phyloP scores from a whole-genome alignment of 2,113 vertebrate species.

The Pelusios castaneus region DNA sequence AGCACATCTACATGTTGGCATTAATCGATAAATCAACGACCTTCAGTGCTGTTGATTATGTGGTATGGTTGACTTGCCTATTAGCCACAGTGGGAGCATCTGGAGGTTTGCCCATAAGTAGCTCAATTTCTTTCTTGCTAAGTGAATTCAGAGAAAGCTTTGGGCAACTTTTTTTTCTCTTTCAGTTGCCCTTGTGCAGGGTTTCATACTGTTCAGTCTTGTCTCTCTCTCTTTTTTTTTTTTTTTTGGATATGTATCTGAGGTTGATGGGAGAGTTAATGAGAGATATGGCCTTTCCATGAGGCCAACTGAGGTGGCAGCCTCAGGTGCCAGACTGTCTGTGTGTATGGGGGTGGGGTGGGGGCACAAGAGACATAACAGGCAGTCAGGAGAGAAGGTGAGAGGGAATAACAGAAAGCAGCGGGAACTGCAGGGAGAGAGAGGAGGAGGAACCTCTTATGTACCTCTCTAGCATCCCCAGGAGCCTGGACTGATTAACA shows the following conservation, averaged over 20 bases:
- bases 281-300: too few relatives aligned
- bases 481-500: too few relatives aligned
- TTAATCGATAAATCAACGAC: neutral
- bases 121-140: neutral
- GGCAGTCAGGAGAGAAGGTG: too few relatives aligned
- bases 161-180: neutral
- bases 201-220: neutral
- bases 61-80: neutral
- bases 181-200: too few relatives aligned
- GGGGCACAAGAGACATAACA: too few relatives aligned
- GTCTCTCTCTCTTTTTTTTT: neutral
- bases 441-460: too few relatives aligned
- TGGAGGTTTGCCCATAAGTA: neutral
- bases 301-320: too few relatives aligned
- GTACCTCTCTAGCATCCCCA: too few relatives aligned
- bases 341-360: too few relatives aligned
- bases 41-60: neutral
- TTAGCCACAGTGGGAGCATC: neutral
- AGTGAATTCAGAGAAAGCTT: neutral
- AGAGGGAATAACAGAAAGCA: too few relatives aligned
- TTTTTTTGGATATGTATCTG: neutral
- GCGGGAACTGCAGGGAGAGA: too few relatives aligned
- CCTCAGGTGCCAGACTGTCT: too few relatives aligned
- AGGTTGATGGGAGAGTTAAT: neutral
- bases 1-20: neutral